Base-by-base conservation (phyloP, 1,140 invertebrate genomes). In the Geopemphigus sp. region DNA sequence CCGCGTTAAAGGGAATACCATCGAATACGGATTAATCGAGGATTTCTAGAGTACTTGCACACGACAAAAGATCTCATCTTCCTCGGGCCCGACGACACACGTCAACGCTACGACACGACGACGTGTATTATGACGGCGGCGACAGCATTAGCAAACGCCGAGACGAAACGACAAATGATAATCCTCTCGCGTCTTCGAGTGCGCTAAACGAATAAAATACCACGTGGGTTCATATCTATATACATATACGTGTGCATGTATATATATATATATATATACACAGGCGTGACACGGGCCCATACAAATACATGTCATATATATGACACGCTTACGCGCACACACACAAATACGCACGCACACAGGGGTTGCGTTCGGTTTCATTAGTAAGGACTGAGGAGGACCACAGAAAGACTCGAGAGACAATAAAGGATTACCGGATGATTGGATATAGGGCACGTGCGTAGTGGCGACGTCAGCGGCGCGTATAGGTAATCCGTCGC, bases 361-460 rank as follows among this genome's bases (percentile, higher is more conserved):
- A n/a, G n/a, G n/a, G n/a, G n/a, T n/a, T n/a, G n/a, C n/a, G n/a
- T n/a, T n/a, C n/a, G n/a, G n/a, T n/a, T n/a, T n/a, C 5, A 19
- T 22, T 29, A 15, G 8, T 64, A 39, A 12, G 12, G 11, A 64
- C 12, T 1, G 19, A 45, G 10, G n/a, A 45, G 11, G 17, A 15
- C 24, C 4, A 45, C 19, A 29, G 11, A n/a, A 39, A 45, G 17
- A 45, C 63, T n/a, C n/a, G n/a, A 32, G 63, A 66, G n/a, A 66
- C 63, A 66, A 66, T 66, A 66, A 66, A 66, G 63, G 63, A 66
- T 66, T 66, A 66, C 63, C 32, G 32, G 32, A 66, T 66, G 63
- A 66, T 66, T 45, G 63, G 63, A 66, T 66, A 29, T 45, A 29
- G 5, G 0, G 50, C 50, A 8, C 14, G 1, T 22, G 12, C 24